Conservation (phyloP, 2,113 vertebrate species). For the Dipodomys stephensi region DNA sequence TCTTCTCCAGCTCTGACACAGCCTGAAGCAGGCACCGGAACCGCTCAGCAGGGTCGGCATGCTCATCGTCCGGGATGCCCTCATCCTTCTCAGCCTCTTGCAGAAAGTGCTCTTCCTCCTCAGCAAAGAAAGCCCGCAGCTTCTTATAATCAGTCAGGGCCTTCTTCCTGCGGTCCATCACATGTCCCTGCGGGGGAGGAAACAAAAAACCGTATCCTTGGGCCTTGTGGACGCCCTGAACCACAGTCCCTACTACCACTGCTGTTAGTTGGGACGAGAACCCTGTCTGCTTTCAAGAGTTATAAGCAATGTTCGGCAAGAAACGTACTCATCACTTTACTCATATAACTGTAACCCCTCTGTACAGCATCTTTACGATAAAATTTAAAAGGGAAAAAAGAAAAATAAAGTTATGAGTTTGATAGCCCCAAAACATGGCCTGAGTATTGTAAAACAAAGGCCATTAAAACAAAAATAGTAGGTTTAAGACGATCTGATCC, state of each 20-base stretch:
- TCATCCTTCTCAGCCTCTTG: conserved; percentile 72
- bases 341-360: too few relatives aligned
- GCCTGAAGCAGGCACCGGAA: conserved; percentile 75
- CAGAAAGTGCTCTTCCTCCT: conserved; percentile 77
- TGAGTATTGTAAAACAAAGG: not conserved
- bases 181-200: conserved; percentile 59
- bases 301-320: too few relatives aligned
- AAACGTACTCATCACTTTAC: too few relatives aligned
- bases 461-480: not conserved
- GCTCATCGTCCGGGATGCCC: conserved; percentile 13
- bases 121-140: conserved; percentile 73
- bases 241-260: not conserved
- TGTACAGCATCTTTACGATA: too few relatives aligned
- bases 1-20: conserved; percentile 70
- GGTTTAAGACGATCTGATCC: too few relatives aligned
- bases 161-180: conserved; percentile 81
- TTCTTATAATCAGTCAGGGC: conserved; percentile 77
- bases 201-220: not conserved
- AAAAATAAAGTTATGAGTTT: not conserved
- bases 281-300: too few relatives aligned
- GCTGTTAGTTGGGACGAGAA: not conserved
- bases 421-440: not conserved
- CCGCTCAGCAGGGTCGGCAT: not conserved
- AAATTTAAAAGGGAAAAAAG: too few relatives aligned
- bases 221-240: not conserved